A percentile compares a stretch with the other conserved stretches of the same genome.
These are phyloP conservation scores for Macrotus californicus DNA, from an alignment of 2,113 vertebrate genomes.

Conservation along the genomic window DNA sequence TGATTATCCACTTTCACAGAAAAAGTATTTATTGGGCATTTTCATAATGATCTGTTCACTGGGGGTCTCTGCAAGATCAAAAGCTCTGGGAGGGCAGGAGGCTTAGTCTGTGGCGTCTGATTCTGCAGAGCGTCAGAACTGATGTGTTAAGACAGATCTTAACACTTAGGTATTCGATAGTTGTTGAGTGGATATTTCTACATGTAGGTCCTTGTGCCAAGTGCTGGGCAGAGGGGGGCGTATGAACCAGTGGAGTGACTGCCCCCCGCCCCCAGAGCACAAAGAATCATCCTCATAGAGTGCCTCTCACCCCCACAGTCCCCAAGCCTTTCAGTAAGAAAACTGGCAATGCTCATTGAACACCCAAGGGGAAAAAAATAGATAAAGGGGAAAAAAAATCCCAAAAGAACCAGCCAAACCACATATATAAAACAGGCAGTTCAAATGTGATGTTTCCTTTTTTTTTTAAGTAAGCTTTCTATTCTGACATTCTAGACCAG, in stretches of 20 bases:
- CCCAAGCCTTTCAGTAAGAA: background rate
- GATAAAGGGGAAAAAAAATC: fast-evolving
- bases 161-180: background rate
- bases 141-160: background rate
- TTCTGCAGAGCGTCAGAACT: background rate
- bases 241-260: background rate
- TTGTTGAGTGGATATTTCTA: background rate
- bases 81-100: background rate
- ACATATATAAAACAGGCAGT: background rate
- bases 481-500: background rate
- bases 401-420: background rate
- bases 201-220: background rate
- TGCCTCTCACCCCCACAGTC: fast-evolving
- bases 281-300: background rate
- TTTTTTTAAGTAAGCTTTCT: background rate
- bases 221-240: background rate
- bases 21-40: background rate
- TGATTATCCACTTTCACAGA: background rate
- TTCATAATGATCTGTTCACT: background rate
- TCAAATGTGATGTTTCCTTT: background rate
- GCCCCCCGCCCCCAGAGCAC: too few species aligned
- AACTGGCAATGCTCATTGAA: background rate
- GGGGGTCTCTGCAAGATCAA: background rate
- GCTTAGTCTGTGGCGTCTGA: background rate
- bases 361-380: background rate